Conservation (phyloP, 2,888 invertebrate species). For the Rambutsinella grinnellia region DNA sequence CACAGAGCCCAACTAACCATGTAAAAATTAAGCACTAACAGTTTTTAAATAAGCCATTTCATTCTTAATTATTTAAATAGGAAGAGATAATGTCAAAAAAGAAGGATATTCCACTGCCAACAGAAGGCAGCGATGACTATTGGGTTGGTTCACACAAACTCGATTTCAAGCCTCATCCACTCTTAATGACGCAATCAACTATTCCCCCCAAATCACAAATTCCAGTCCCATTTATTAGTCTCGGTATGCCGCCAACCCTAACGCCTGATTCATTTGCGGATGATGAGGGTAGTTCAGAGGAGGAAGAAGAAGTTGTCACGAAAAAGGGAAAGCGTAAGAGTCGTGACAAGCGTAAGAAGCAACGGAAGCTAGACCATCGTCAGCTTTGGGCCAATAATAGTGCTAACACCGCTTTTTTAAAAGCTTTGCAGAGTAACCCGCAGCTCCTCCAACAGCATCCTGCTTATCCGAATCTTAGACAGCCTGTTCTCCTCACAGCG, state of each 20-base stretch:
- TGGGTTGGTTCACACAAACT: conserved; percentile 52
- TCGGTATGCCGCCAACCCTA: conserved; percentile 22
- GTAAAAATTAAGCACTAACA: conserved; percentile 18
- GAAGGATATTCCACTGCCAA: background rate
- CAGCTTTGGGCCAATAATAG: conserved; percentile 25
- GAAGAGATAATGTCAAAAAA: conserved; percentile 27
- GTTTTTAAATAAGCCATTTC: conserved; percentile 11
- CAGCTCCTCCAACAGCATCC: conserved; percentile 18
- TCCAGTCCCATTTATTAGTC: conserved; percentile 25
- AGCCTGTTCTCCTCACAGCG: conserved; percentile 13
- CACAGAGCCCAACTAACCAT: conserved; percentile 39
- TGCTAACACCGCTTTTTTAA: background rate
- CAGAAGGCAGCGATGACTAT: conserved; percentile 6
- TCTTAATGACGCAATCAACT: conserved; percentile 26
- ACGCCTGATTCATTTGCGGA: background rate
- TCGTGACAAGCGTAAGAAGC: conserved; percentile 20
- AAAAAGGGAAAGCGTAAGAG: conserved; percentile 17
- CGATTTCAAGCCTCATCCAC: conserved; percentile 51
- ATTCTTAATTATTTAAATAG: background rate
- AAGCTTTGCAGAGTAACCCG: conserved; percentile 1
- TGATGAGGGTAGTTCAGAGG: conserved; percentile 13
- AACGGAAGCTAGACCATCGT: conserved; percentile 23
- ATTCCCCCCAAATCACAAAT: conserved; percentile 15
- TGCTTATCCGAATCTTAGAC: too few species aligned
- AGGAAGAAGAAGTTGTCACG: too few species aligned